A percentile compares a stretch with the other conserved stretches of the same genome.
These are phyloP conservation scores for Phylloscopus whistleri DNA, from an alignment of 2,113 vertebrate species.

Conservation along the genomic window DNA sequence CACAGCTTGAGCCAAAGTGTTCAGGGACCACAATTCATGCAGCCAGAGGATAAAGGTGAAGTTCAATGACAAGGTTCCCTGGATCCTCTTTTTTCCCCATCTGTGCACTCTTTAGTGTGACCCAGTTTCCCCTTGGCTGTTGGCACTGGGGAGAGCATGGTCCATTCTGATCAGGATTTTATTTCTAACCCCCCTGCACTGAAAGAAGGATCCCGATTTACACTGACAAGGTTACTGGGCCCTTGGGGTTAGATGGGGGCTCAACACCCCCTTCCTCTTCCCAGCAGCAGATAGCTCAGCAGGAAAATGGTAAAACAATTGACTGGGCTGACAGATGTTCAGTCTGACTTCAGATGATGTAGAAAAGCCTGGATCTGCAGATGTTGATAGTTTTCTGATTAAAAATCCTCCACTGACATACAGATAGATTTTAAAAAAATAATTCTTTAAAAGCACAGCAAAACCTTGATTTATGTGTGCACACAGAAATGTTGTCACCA, in stretches of 20 bases:
- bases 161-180: not conserved
- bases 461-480: not conserved
- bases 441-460: not conserved
- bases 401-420: not conserved
- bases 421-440: not conserved
- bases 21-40: not conserved
- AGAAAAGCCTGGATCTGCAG: not conserved
- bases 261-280: not conserved
- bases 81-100: not conserved
- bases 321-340: not conserved
- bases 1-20: not conserved
- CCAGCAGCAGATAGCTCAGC: not conserved
- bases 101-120: not conserved
- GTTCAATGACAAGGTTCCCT: not conserved
- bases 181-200: not conserved
- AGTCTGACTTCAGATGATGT: not conserved
- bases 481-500: not conserved
- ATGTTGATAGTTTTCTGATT: not conserved
- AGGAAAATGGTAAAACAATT: not conserved
- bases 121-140: not conserved
- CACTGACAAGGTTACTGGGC: not conserved
- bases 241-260: not conserved
- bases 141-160: not conserved
- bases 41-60: conserved; percentile 4
- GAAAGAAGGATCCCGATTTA: not conserved